Base-by-base conservation (phyloP, 2,113 vertebrate species). In the Sarotherodon lohbergeri region DNA sequence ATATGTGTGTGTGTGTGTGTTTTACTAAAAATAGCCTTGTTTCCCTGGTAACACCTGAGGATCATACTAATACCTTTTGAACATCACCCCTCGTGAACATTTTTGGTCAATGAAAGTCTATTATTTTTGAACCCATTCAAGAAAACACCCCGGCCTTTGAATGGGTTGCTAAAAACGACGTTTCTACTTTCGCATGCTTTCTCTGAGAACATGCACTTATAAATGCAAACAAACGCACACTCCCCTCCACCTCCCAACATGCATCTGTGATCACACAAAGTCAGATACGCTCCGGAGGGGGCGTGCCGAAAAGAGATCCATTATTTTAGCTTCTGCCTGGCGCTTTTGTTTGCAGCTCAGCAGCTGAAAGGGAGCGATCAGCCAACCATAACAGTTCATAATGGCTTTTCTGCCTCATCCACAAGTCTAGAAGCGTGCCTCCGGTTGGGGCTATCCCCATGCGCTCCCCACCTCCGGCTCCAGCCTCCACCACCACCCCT, bases 341-440 rank as follows among this genome's bases (percentile, higher is more conserved):
- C 24, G 88, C 95, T 92, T 96, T 96, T 96, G 95, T 96, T 94
- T 93, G 92, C 91, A 95, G 96, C 94, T 96, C 95, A 95, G 90
- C 83, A 83, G 91, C 87, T 95, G 91, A 97, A 96, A 95, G 94
- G 91, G 90, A 94, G 93, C 91, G 89, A 95, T 96, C 95, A 95
- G 94, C 95, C 95, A 96, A 95, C 94, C 95, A 95, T 95, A 95
- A 96, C 94, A 95, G 93, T 93, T 94, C 93, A 95, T 95, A 96
- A 96, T 95, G 94, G 93, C 90, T 96, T 96, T 96, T 96, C 95
- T 96, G 95, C 96, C 93, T 94, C 95, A 95, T 95, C 95, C 96
- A 96, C 96, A 96, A 95, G 95, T 96, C 96, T 96, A 93, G 95
- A 93, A 96, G 96, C 92, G 94, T 94, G 96, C 95, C 95, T 95